These are phyloP conservation scores for Zoanthus solanderi DNA, from an alignment of 92 coral and sea anemone species.

Conservation along the genomic window DNA sequence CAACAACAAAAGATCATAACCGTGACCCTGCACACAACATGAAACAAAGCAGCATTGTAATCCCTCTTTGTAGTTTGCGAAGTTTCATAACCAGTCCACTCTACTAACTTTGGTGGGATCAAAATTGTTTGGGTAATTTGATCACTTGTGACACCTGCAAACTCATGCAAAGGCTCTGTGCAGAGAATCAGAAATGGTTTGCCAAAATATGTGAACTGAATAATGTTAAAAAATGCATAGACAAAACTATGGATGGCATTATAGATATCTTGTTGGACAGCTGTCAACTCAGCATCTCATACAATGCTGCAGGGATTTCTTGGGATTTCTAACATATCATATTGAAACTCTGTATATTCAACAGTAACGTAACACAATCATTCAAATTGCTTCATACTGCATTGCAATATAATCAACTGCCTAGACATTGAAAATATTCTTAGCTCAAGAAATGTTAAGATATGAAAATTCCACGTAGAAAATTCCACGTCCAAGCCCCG, in stretches of 20 bases:
- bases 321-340: not conserved
- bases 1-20: too few relatives aligned
- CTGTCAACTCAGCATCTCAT: not conserved
- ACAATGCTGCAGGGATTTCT: conserved; percentile 12
- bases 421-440: not conserved
- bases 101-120: too few relatives aligned
- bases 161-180: conserved; percentile 15
- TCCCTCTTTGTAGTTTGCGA: too few relatives aligned
- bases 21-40: too few relatives aligned
- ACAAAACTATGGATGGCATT: conserved; percentile 10
- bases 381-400: conserved; percentile 6
- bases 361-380: conserved; percentile 1
- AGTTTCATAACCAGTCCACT: too few relatives aligned
- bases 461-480: not conserved
- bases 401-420: not conserved
- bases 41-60: too few relatives aligned
- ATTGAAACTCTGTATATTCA: not conserved
- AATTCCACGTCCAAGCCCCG: conserved; percentile 7
- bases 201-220: conserved; percentile 36
- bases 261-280: conserved; percentile 4
- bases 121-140: not conserved
- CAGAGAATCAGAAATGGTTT: conserved; percentile 4
- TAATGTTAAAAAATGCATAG: not conserved
- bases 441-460: conserved; percentile 12
- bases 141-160: conserved; percentile 10